Evolutionary conservation across 37 sponge, comb jelly and placozoan genomes (phyloP), one percentile per base, ranked within the genome.

Genomic region (Theonella swinhoei): DNA sequence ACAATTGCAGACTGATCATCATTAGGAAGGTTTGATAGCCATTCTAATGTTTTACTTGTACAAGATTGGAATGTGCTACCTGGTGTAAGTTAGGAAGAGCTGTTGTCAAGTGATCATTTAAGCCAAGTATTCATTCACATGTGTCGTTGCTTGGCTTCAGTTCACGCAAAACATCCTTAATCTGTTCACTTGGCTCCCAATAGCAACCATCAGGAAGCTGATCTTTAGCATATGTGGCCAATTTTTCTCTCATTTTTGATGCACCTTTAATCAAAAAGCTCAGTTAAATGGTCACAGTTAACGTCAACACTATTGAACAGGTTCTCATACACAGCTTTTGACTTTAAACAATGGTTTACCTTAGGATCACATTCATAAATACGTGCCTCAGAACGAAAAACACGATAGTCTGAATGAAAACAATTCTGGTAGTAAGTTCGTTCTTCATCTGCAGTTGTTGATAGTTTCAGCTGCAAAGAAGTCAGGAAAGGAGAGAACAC

Each of bases 171-270:
- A 74, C 62, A 3, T 74, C 7, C 47, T 63, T 32, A 0, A 80
- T 36, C 25, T 72, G 31, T 34, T 58, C 35, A 29, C 43, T 42
- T 72, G 87, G 87, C 25, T 87, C 70, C 80, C 79, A 87, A 39
- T 80, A 87, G 37, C 65, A 41, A 4, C 87, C 87, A 70, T 70
- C 76, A 47, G 87, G 87, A 4, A 80, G 61, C 42, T 87, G 81
- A 47, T 87, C 76, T 65, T 28, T 43, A 42, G 87, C 87, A 87
- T 87, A 87, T 24, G 68, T 37, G 4, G 4, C 70, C 59, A 87
- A 64, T 74, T 87, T 87, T 25, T 73, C 34, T 17, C 59, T 58
- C 87, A 87, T 87, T 80, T 36, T 61, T 22, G 42, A 11, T 17
- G 87, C 87, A 32, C 87, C 87, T 19, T 73, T 72, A 30, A 41